These are phyloP conservation scores for Melanotaenia duboulayi DNA, from an alignment of 2,113 vertebrate genomes.

Conservation along the genomic window DNA sequence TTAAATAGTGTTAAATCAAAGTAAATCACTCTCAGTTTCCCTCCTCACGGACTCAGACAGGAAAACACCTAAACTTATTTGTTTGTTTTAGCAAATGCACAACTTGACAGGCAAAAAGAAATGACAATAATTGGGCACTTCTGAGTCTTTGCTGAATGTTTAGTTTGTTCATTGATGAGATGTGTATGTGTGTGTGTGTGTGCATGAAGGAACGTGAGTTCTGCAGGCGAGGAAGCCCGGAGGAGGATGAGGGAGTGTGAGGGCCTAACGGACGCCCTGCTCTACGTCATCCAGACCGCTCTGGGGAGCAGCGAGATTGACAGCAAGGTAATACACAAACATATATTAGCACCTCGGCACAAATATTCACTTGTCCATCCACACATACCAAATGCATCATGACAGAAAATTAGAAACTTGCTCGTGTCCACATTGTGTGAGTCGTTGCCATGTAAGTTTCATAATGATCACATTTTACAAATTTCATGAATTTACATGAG, in stretches of 20 bases:
- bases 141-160: not conserved
- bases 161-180: conserved; percentile 20
- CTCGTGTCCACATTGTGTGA: not conserved
- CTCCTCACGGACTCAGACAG: conserved; percentile 4
- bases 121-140: not conserved
- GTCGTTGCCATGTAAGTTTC: too few relatives aligned
- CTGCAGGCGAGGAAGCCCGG: conserved; percentile 97
- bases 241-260: conserved; percentile 98
- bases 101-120: not conserved
- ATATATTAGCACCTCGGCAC: not conserved
- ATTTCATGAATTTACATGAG: conserved; percentile 29
- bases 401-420: not conserved
- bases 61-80: not conserved
- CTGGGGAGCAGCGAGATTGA: conserved; percentile 99
- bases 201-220: conserved; percentile 93
- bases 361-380: not conserved
- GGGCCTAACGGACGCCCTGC: conserved; percentile 95
- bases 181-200: conserved; percentile 36
- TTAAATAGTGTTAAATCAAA: conserved; percentile 60
- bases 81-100: conserved; percentile 2
- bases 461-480: not conserved
- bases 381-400: not conserved
- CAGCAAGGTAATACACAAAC: conserved; percentile 89
- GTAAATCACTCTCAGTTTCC: conserved; percentile 27
- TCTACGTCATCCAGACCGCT: conserved; percentile 96